Evolutionary conservation across 2,888 invertebrate genomes (phyloP).

Genomic region (Aricia artaxerxes): DNA sequence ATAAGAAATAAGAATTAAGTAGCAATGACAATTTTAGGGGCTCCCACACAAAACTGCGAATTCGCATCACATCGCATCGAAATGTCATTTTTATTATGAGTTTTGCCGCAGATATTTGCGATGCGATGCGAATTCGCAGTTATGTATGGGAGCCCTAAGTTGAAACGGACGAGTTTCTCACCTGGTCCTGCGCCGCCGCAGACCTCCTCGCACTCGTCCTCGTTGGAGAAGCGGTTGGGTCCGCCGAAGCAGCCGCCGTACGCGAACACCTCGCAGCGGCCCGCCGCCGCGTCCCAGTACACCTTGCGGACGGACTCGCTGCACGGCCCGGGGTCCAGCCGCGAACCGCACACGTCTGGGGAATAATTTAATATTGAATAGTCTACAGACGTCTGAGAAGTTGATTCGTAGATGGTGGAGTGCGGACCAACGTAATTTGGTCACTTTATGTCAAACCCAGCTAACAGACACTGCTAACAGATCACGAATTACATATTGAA

Average conservation of each 20-base stretch:
- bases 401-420: no score
- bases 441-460: no score
- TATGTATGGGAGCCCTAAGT: background rate
- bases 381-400: background rate
- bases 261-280: slow-evolving; percentile 84
- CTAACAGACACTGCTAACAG: no score
- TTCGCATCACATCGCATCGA: no score
- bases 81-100: no score
- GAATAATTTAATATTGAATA: background rate
- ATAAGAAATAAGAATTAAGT: no score
- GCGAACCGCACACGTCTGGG: slow-evolving; percentile 86
- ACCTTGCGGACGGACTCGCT: slow-evolving; percentile 82
- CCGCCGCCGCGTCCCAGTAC: slow-evolving; percentile 83
- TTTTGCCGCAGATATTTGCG: no score
- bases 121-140: no score
- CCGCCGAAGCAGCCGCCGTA: slow-evolving; percentile 93
- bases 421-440: no score
- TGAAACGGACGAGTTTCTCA: slow-evolving; percentile 39
- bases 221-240: slow-evolving; percentile 89
- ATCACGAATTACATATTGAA: no score
- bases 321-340: slow-evolving; percentile 86
- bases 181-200: slow-evolving; percentile 75
- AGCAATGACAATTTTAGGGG: no score
- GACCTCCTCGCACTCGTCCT: slow-evolving; percentile 86
- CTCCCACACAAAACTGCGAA: no score